Percentiles rank a stretch among this genome's conserved stretches.
Conservation (phyloP, 2,797 vertebrate genomes). For the Leptodactylus fallax region DNA sequence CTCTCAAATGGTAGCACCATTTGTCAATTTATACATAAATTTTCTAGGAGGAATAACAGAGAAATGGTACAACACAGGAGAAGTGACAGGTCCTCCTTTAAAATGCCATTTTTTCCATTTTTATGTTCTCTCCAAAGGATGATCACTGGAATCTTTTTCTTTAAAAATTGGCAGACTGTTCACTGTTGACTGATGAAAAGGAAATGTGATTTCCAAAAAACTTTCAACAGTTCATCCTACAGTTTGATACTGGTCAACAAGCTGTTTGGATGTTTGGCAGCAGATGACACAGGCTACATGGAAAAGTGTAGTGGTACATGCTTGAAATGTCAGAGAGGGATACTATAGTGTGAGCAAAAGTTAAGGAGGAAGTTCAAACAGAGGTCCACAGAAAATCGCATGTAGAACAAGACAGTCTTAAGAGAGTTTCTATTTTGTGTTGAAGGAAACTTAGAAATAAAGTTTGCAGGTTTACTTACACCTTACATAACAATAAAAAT, state of each 20-base stretch:
- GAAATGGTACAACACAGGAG: too few species aligned
- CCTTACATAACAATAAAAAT: too few species aligned
- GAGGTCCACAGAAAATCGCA: neutral
- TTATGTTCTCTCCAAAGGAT: neutral
- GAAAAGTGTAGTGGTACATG: slow-evolving; percentile 26
- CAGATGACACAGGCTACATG: slow-evolving; percentile 41
- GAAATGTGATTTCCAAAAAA: slow-evolving; percentile 26
- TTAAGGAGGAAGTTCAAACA: slow-evolving; percentile 16
- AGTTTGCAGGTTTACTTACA: too few species aligned
- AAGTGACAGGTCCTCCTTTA: too few species aligned
- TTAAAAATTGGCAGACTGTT: neutral
- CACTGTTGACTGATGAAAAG: slow-evolving; percentile 22
- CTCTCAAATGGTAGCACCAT: too few species aligned
- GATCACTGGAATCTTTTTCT: neutral
- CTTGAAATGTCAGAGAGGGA: slow-evolving; percentile 25
- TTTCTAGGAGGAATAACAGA: too few species aligned
- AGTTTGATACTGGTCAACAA: slow-evolving; percentile 32
- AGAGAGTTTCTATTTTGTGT: neutral
- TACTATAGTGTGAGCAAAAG: slow-evolving; percentile 12
- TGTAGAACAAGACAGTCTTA: neutral
- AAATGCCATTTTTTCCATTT: neutral
- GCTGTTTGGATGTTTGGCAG: slow-evolving; percentile 38
- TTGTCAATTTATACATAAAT: too few species aligned
- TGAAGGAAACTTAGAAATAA: too few species aligned
- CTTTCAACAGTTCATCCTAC: slow-evolving; percentile 43